These are phyloP conservation scores for Andrena chrysosceles DNA, from an alignment of 2,888 invertebrate genomes.

Conservation along the genomic window DNA sequence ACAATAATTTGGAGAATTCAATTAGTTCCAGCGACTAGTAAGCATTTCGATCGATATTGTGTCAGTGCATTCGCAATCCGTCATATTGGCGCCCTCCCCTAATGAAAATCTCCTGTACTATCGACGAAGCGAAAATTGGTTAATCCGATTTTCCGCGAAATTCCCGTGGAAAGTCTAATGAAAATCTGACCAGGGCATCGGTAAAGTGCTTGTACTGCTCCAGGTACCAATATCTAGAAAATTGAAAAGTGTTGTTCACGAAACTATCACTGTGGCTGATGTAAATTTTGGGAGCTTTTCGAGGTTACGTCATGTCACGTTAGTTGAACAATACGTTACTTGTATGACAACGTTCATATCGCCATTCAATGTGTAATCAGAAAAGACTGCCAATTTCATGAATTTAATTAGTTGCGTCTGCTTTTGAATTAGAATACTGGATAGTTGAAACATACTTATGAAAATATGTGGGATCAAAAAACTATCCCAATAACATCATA, in stretches of 20 bases:
- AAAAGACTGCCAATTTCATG: background rate
- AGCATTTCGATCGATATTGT: background rate
- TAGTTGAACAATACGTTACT: slow-evolving; percentile 16
- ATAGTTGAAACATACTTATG: too few species aligned
- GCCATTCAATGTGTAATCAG: background rate
- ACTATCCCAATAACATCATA: background rate
- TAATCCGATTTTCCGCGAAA: slow-evolving; percentile 49
- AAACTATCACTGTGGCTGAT: slow-evolving; percentile 17
- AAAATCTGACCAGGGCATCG: slow-evolving; percentile 36
- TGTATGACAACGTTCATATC: background rate
- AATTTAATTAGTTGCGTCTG: too few species aligned
- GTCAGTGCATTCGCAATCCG: background rate
- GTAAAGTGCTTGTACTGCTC: slow-evolving; percentile 19
- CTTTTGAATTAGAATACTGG: too few species aligned
- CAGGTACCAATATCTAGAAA: slow-evolving; percentile 13
- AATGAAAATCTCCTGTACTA: slow-evolving; percentile 46
- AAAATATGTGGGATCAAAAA: too few species aligned
- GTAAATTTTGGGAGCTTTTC: background rate
- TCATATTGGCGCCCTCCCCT: slow-evolving; percentile 20
- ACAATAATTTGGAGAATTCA: too few species aligned
- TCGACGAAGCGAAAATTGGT: slow-evolving; percentile 35
- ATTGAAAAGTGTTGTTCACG: slow-evolving; percentile 50
- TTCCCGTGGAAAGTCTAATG: slow-evolving; percentile 51
- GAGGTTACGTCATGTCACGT: slow-evolving; percentile 20
- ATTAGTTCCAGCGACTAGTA: background rate